These are phyloP conservation scores for Chrysocyon brachyurus DNA, from an alignment of 2,797 vertebrate genomes.

Conservation along the genomic window DNA sequence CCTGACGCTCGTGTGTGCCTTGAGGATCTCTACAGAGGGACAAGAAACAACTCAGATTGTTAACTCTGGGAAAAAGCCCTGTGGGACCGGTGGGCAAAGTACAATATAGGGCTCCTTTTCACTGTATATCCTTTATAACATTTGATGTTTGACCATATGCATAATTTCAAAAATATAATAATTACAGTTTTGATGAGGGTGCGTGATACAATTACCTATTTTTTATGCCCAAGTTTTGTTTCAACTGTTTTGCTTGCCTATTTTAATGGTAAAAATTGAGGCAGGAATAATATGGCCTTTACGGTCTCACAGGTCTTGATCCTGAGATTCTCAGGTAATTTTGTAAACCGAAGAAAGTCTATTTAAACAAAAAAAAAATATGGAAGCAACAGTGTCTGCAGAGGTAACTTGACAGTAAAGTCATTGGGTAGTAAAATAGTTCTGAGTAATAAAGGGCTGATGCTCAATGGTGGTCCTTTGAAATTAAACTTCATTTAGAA, in stretches of 20 bases:
- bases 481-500: slow-evolving; percentile 34
- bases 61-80: neutral
- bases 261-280: slow-evolving; percentile 7
- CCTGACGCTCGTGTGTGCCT: neutral
- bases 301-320: neutral
- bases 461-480: neutral
- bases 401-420: neutral
- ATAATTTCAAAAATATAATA: neutral
- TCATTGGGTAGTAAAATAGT: neutral
- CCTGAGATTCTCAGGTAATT: neutral
- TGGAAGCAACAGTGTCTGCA: neutral
- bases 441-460: neutral
- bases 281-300: neutral
- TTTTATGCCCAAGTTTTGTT: neutral
- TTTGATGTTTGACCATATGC: neutral
- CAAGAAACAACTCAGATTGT: neutral
- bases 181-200: neutral
- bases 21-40: neutral
- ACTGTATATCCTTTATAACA: neutral
- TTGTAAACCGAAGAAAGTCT: neutral
- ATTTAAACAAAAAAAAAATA: neutral
- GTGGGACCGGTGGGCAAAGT: neutral
- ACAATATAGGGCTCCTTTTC: neutral
- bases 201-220: neutral
- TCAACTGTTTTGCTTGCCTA: neutral